Evolutionary conservation across 2,113 vertebrate genomes (phyloP).

Genomic region (Rhea americana): DNA sequence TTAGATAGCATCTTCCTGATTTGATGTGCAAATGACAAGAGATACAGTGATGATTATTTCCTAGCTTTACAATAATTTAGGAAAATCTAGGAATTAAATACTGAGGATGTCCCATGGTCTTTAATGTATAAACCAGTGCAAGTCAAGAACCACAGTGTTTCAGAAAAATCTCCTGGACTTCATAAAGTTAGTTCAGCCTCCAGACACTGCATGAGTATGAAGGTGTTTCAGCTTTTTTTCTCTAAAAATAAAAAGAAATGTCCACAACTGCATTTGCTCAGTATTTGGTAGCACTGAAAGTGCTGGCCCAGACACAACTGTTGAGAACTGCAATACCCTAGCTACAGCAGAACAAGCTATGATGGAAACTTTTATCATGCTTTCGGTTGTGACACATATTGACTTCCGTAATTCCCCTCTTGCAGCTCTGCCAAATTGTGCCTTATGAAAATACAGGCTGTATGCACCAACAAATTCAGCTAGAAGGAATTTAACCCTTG

Average conservation of each 20-base stretch:
- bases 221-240: not conserved
- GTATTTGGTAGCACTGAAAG: not conserved
- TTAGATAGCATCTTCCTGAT: not conserved
- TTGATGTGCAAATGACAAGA: not conserved
- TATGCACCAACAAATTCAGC: not conserved
- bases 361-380: constrained; percentile 5
- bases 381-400: constrained; percentile 28
- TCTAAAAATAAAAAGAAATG: not conserved
- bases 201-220: not conserved
- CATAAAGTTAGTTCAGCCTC: not conserved
- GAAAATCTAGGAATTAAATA: not conserved
- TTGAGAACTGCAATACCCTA: not conserved
- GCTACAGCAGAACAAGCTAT: not conserved
- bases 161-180: not conserved
- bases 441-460: constrained; percentile 14
- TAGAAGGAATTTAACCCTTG: not conserved
- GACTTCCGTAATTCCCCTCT: constrained; percentile 37
- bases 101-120: not conserved
- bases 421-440: constrained; percentile 4
- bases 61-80: not conserved
- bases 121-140: rapidly evolving
- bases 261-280: not conserved
- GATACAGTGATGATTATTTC: not conserved
- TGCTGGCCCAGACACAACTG: not conserved
- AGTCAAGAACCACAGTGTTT: not conserved